A percentile compares a stretch with the other conserved stretches of the same genome.
Conservation (phyloP, 2,113 vertebrate species). For the Daboia siamensis region DNA sequence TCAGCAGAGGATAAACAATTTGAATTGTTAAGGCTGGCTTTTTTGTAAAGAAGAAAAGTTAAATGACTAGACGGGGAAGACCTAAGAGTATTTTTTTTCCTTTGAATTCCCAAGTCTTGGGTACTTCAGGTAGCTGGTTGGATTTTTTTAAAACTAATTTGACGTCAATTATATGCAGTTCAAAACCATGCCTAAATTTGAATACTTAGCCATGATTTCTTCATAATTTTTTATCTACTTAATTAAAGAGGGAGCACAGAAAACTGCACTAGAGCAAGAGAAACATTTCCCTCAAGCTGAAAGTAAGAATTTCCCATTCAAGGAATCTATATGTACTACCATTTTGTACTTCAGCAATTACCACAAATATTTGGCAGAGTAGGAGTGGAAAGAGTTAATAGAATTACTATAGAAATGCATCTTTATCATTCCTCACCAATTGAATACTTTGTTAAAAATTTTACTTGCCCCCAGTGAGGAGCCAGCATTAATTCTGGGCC, state of each 20-base stretch:
- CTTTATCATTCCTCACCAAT: slow-evolving; percentile 5
- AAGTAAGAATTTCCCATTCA: slow-evolving; percentile 6
- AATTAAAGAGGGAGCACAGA: background rate
- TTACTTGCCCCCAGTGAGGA: slow-evolving; percentile 41
- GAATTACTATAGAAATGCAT: background rate
- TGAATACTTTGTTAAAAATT: slow-evolving; percentile 49
- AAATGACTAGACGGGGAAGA: slow-evolving; percentile 42
- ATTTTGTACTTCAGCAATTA: fast-evolving
- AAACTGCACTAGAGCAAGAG: background rate
- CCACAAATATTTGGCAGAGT: background rate
- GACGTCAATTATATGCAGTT: slow-evolving; percentile 46
- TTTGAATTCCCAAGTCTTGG: slow-evolving; percentile 63
- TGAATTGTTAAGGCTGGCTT: slow-evolving; percentile 60
- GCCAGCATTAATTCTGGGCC: slow-evolving; percentile 8
- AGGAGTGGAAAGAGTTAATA: slow-evolving; percentile 26
- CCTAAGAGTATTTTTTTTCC: slow-evolving; percentile 55
- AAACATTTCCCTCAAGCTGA: slow-evolving; percentile 21
- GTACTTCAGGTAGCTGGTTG: slow-evolving; percentile 61
- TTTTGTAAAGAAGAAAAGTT: slow-evolving; percentile 39
- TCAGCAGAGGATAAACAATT: slow-evolving; percentile 36
- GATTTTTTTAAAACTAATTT: slow-evolving; percentile 31
- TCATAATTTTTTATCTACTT: slow-evolving; percentile 26
- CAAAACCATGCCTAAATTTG: slow-evolving; percentile 42
- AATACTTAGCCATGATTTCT: slow-evolving; percentile 25
- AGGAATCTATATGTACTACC: background rate